Conservation (phyloP, 2,888 invertebrate species). For the Allygus modestus region DNA sequence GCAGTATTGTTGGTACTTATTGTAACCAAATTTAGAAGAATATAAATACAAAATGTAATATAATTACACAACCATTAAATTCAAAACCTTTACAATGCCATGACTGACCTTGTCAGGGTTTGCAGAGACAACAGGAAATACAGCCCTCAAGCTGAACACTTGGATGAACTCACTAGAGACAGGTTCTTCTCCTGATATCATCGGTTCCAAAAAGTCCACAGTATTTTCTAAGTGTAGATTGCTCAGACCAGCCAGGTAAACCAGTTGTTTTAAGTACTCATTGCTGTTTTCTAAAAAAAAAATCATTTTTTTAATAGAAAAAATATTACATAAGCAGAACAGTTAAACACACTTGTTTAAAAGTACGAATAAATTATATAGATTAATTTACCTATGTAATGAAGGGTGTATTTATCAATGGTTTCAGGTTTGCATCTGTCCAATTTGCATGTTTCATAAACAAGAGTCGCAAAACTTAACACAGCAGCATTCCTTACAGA, state of each 20-base stretch:
- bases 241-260: conserved; percentile 22
- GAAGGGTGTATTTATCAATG: conserved; percentile 7
- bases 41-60: no score
- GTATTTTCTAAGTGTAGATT: conserved; percentile 5
- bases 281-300: conserved; percentile 21
- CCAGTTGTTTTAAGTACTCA: not conserved
- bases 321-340: no score
- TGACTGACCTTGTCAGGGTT: conserved; percentile 34
- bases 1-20: no score
- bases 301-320: not conserved
- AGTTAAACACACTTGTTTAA: no score
- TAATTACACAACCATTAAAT: no score
- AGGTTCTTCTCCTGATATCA: not conserved
- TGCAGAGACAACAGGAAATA: not conserved
- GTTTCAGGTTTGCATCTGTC: not conserved
- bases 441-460: conserved; percentile 19
- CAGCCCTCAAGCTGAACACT: not conserved
- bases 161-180: not conserved
- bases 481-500: not conserved
- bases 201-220: not conserved
- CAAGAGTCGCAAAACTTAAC: conserved; percentile 26
- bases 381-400: not conserved
- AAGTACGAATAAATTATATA: no score
- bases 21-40: no score
- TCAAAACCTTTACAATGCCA: no score